phyloP scores from a whole-genome alignment of 2,888 invertebrate genomes.

The Cyclophora albipunctata region DNA sequence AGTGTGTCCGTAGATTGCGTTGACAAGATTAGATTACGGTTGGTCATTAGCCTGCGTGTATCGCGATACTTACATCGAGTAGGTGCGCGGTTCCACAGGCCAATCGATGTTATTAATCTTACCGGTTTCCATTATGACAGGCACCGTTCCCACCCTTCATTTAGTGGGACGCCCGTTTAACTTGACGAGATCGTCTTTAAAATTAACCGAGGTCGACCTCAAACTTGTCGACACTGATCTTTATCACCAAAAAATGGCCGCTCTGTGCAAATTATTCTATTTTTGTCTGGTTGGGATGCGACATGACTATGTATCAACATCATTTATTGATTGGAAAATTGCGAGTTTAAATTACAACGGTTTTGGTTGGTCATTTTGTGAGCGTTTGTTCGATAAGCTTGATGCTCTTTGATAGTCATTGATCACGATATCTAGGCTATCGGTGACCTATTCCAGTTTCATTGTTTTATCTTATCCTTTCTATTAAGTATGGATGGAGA shows the following conservation, averaged over 20 bases:
- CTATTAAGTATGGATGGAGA: too few relatives aligned
- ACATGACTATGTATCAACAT: conserved; percentile 7
- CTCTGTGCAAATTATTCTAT: conserved; percentile 15
- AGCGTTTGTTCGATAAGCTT: neutral
- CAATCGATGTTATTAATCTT: conserved; percentile 22
- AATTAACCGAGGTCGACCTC: conserved; percentile 13
- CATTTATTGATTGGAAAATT: conserved; percentile 19
- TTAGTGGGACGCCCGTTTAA: neutral
- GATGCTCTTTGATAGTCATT: neutral
- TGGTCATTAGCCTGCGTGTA: conserved; percentile 58
- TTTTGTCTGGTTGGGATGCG: conserved; percentile 13
- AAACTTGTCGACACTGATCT: conserved; percentile 14
- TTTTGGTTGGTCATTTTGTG: neutral
- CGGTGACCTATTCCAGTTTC: neutral
- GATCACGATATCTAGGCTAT: neutral
- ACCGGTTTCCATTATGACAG: conserved; percentile 18
- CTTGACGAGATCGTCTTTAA: neutral
- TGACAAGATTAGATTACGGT: conserved; percentile 58
- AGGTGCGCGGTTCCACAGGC: conserved; percentile 29
- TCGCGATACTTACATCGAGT: conserved; percentile 37
- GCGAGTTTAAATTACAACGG: conserved; percentile 7
- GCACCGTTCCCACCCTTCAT: conserved; percentile 13
- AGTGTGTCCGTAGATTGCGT: conserved; percentile 9
- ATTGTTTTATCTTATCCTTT: neutral
- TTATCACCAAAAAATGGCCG: conserved; percentile 15